Conservation (phyloP, 2,888 invertebrate species). For the Leucania comma region DNA sequence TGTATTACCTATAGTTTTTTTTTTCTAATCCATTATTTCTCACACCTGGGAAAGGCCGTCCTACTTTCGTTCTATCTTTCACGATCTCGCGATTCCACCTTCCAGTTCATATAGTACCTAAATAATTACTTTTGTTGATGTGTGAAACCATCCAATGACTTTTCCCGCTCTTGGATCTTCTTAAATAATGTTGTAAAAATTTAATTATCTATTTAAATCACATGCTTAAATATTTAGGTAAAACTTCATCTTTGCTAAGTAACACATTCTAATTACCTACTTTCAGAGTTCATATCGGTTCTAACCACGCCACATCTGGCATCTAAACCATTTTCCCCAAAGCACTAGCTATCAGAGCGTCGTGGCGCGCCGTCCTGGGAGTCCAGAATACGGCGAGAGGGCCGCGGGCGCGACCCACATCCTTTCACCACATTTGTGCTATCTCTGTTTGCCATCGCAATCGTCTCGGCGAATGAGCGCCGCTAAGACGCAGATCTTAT, state of each 20-base stretch:
- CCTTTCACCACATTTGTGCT: slow-evolving; percentile 85
- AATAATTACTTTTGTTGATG: too few species aligned
- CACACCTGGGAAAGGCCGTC: too few species aligned
- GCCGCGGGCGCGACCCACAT: slow-evolving; percentile 86
- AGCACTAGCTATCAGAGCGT: slow-evolving; percentile 8
- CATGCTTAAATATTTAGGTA: neutral
- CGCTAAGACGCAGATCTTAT: slow-evolving; percentile 53
- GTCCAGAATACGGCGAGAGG: slow-evolving; percentile 66
- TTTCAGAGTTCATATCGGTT: neutral
- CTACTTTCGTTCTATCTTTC: too few species aligned
- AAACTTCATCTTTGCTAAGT: neutral
- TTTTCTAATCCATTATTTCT: too few species aligned
- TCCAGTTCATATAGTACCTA: too few species aligned
- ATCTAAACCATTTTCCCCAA: slow-evolving; percentile 21
- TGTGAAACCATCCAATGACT: too few species aligned
- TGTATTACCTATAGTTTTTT: too few species aligned
- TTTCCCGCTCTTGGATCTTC: too few species aligned
- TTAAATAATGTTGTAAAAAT: too few species aligned
- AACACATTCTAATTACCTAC: too few species aligned
- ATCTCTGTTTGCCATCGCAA: slow-evolving; percentile 89
- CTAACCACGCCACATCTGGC: neutral
- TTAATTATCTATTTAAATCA: too few species aligned
- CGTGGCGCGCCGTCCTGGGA: slow-evolving; percentile 33
- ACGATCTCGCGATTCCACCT: too few species aligned
- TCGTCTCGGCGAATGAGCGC: slow-evolving; percentile 71